Percentiles rank a stretch among this genome's conserved stretches.
Evolutionary conservation across 2,797 vertebrate species (phyloP).

Genomic region (Siniperca obscura): DNA sequence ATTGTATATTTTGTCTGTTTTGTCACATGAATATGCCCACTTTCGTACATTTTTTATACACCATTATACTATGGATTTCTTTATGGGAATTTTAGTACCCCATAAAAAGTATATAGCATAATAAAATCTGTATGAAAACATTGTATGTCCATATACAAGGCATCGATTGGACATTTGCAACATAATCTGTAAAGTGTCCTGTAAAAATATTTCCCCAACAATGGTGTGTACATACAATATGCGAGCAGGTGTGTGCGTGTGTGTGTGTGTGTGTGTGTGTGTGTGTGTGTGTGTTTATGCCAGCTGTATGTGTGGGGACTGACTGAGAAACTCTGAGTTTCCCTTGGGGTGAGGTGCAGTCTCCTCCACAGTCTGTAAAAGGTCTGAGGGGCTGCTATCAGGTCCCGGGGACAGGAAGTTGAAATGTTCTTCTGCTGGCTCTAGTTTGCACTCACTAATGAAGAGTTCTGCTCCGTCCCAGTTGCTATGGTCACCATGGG

Average conservation of each 20-base stretch:
- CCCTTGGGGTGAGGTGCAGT: constrained; percentile 79
- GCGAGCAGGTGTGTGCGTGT: constrained; percentile 39
- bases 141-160: constrained; percentile 39
- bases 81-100: constrained; percentile 15
- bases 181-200: constrained; percentile 31
- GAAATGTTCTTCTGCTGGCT: constrained; percentile 84
- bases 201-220: constrained; percentile 55
- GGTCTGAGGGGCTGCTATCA: constrained; percentile 85
- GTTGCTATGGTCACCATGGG: constrained; percentile 67
- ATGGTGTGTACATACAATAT: constrained; percentile 38
- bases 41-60: constrained; percentile 32
- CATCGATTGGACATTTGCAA: constrained; percentile 48
- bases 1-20: constrained; percentile 26
- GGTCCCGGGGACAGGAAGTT: constrained; percentile 84
- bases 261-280: constrained; percentile 78
- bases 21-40: constrained; percentile 45
- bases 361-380: constrained; percentile 90
- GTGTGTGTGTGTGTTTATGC: constrained; percentile 82
- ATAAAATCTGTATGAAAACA: constrained; percentile 45
- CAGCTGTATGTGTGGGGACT: constrained; percentile 91
- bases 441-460: constrained; percentile 91
- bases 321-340: constrained; percentile 88
- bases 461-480: constrained; percentile 94
- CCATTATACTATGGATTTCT: constrained; percentile 4
- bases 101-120: constrained; percentile 8